Percentiles rank a stretch among this genome's conserved stretches.
Evolutionary conservation across 2,113 vertebrate species (phyloP).

Genomic region (Trichomycterus rosablanca): DNA sequence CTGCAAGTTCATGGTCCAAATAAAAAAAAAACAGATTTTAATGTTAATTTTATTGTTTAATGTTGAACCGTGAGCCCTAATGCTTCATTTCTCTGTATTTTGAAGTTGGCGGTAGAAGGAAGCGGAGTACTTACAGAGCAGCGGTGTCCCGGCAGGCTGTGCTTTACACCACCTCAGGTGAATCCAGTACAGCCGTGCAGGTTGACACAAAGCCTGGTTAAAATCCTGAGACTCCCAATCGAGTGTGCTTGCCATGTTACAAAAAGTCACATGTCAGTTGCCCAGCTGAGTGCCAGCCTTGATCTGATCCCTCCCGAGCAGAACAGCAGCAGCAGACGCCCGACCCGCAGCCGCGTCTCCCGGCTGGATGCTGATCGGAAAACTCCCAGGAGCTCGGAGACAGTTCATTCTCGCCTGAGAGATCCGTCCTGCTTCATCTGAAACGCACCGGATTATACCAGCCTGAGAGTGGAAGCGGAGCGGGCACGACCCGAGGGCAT

Average conservation of each 20-base stretch:
- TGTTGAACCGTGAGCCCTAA: too few species aligned
- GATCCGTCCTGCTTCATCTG: constrained; percentile 56
- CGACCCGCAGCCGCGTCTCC: constrained; percentile 47
- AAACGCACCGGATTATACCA: constrained; percentile 31
- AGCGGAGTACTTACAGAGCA: constrained; percentile 60
- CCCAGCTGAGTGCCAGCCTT: too few species aligned
- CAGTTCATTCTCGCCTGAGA: constrained; percentile 43
- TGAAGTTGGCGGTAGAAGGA: constrained; percentile 21
- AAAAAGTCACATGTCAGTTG: too few species aligned
- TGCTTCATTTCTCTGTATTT: too few species aligned
- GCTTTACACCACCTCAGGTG: constrained; percentile 47
- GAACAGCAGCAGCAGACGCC: too few species aligned
- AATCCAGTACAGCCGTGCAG: constrained; percentile 53
- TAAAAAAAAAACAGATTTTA: too few species aligned
- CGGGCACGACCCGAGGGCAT: constrained; percentile 41
- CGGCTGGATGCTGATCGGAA: constrained; percentile 41
- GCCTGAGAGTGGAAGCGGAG: constrained; percentile 33
- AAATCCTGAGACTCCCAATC: constrained; percentile 53
- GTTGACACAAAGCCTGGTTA: constrained; percentile 52
- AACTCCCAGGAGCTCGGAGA: constrained; percentile 51
- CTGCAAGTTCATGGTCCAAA: too few species aligned
- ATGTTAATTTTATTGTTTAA: too few species aligned
- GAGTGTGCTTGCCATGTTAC: constrained; percentile 59
- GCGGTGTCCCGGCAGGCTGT: constrained; percentile 52
- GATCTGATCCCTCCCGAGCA: too few species aligned